A percentile compares a stretch with the other conserved stretches of the same genome.
These are phyloP conservation scores for Pseudopodoces humilis DNA, from an alignment of 2,113 vertebrate species.

Conservation along the genomic window DNA sequence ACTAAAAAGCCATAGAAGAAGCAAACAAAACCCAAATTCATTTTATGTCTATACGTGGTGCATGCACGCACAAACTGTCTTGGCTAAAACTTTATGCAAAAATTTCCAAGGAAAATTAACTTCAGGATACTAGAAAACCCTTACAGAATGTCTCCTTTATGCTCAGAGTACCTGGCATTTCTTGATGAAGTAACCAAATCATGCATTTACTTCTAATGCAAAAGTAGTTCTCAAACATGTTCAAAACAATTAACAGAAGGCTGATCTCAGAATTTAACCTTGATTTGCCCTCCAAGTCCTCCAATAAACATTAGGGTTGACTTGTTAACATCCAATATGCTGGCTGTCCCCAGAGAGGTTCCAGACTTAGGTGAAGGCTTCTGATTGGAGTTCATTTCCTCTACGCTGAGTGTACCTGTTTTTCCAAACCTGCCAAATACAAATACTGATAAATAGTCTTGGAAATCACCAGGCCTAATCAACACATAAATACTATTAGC, in stretches of 20 bases:
- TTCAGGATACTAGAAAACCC: background rate
- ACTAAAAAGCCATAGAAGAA: background rate
- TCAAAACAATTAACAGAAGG: background rate
- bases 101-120: background rate
- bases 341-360: conserved; percentile 77
- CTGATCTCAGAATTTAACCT: conserved; percentile 71
- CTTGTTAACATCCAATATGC: conserved; percentile 82
- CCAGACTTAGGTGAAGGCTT: conserved; percentile 71
- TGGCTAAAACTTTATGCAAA: background rate
- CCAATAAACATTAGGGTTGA: conserved; percentile 86
- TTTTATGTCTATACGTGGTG: background rate
- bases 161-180: background rate
- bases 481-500: background rate
- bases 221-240: background rate
- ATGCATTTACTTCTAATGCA: background rate
- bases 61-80: background rate
- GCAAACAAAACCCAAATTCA: background rate
- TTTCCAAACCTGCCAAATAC: conserved; percentile 82
- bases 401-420: conserved; percentile 80
- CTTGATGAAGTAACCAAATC: background rate
- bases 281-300: conserved; percentile 82
- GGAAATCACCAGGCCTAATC: background rate
- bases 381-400: conserved; percentile 77
- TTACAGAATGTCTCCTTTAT: background rate
- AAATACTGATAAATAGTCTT: background rate